Conservation (phyloP, 2,797 vertebrate genomes). For the Crypturellus tataupa region DNA sequence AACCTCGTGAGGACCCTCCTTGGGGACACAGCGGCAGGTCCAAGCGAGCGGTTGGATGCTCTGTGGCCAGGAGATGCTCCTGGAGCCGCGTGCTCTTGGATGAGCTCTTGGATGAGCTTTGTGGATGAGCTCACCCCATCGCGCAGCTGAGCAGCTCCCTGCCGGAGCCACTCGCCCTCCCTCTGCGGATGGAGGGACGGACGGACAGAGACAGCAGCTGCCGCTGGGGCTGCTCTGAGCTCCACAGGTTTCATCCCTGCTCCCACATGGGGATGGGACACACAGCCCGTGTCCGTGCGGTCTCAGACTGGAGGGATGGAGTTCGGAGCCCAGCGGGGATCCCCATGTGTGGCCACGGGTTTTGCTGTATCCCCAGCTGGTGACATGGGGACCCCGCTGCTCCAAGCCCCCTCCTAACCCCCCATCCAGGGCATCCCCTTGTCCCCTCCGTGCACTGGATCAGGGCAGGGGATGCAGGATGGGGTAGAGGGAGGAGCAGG, state of each 20-base stretch:
- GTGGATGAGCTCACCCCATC: neutral
- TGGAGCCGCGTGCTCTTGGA: accelerated
- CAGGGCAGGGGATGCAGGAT: neutral
- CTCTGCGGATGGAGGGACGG: accelerated
- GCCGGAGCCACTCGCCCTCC: neutral
- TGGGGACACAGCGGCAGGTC: neutral
- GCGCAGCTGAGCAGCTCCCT: neutral
- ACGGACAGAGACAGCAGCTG: neutral
- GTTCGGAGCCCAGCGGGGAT: neutral
- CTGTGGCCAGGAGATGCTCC: neutral
- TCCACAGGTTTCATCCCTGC: accelerated
- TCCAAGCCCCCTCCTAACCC: neutral
- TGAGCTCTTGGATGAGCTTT: neutral
- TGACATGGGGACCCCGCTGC: neutral
- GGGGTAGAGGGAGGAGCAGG: neutral
- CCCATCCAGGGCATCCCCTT: no score
- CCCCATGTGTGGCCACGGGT: neutral
- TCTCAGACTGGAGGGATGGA: neutral
- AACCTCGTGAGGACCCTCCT: neutral
- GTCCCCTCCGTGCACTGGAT: no score
- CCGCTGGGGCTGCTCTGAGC: neutral
- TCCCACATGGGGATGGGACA: accelerated
- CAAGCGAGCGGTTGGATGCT: accelerated
- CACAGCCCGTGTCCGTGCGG: neutral
- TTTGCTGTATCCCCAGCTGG: neutral